A percentile compares a stretch with the other conserved stretches of the same genome.
Conservation (phyloP, 92 coral and sea anemone genomes). For the Porites rus region DNA sequence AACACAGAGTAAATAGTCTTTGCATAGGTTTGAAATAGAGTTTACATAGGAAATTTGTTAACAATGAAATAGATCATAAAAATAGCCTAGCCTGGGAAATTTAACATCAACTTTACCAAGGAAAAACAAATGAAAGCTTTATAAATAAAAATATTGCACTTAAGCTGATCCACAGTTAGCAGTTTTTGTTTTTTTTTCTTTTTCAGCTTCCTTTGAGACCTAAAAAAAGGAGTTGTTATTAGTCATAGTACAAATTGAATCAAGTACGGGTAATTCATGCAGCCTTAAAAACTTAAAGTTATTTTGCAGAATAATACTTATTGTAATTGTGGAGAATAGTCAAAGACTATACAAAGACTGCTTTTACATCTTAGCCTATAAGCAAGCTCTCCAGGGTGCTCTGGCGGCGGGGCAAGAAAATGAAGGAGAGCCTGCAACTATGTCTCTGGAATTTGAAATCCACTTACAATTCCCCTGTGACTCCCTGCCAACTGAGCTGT, state of each 20-base stretch:
- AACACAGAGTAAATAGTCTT: too few relatives aligned
- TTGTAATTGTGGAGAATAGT: background rate
- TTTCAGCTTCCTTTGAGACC: constrained; percentile 5
- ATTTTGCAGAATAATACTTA: background rate
- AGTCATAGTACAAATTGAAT: too few relatives aligned
- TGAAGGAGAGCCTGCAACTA: too few relatives aligned
- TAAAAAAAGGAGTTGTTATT: background rate
- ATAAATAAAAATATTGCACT: constrained; percentile 6
- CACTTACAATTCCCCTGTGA: too few relatives aligned
- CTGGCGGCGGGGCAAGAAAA: too few relatives aligned
- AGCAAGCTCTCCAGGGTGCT: too few relatives aligned
- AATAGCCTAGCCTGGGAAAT: constrained; percentile 14
- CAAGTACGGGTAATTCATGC: too few relatives aligned
- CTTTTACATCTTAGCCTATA: too few relatives aligned
- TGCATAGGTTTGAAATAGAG: background rate
- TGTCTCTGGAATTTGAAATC: too few relatives aligned
- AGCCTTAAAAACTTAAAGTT: background rate
- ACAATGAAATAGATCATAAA: constrained; percentile 19
- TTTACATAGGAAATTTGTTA: constrained; percentile 17
- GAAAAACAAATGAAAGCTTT: constrained; percentile 4
- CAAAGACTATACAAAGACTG: too few relatives aligned
- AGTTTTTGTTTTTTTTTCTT: background rate
- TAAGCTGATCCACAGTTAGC: constrained; percentile 20
- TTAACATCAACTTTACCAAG: constrained; percentile 17
- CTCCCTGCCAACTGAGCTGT: too few relatives aligned